phyloP scores from a whole-genome alignment of 2,888 invertebrate species.

The Mythimna ferrago region DNA sequence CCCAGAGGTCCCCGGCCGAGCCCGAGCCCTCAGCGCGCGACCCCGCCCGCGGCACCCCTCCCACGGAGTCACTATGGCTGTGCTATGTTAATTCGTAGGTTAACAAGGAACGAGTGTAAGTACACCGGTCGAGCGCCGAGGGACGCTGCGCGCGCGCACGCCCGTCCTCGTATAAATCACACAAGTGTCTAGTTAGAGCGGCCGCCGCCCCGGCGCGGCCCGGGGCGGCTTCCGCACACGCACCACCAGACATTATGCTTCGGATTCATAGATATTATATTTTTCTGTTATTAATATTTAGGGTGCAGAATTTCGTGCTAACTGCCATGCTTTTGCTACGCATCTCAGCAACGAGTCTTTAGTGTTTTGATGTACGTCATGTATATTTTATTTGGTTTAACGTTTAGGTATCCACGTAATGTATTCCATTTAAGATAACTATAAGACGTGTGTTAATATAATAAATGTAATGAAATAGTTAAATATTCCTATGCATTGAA shows the following conservation, averaged over 20 bases:
- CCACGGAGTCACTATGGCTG: constrained; percentile 84
- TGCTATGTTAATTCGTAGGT: constrained; percentile 87
- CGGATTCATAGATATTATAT: constrained; percentile 81
- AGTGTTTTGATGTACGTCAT: constrained; percentile 79
- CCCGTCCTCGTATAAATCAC: constrained; percentile 67
- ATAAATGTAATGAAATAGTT: constrained; percentile 82
- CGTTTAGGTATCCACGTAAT: constrained; percentile 83
- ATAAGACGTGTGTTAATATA: constrained; percentile 85
- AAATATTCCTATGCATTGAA: constrained; percentile 86
- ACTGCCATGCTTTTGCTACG: constrained; percentile 88
- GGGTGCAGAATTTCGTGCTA: constrained; percentile 89
- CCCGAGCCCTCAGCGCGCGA: constrained; percentile 82
- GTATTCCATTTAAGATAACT: constrained; percentile 88
- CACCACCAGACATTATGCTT: constrained; percentile 77
- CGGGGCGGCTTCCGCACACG: constrained; percentile 61
- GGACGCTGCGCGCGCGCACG: constrained; percentile 67
- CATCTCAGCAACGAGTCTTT: constrained; percentile 85
- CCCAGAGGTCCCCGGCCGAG: constrained; percentile 74
- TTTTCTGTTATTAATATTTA: constrained; percentile 85
- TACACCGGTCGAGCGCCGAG: constrained; percentile 81
- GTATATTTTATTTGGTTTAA: constrained; percentile 79
- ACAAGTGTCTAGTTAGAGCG: constrained; percentile 69
- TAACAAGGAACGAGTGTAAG: constrained; percentile 78
- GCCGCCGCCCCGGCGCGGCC: constrained; percentile 55
- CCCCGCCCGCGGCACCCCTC: constrained; percentile 70